Evolutionary conservation across 2,888 invertebrate species (phyloP), one percentile per base, ranked within the genome.

Genomic region (Apodemia duryi): DNA sequence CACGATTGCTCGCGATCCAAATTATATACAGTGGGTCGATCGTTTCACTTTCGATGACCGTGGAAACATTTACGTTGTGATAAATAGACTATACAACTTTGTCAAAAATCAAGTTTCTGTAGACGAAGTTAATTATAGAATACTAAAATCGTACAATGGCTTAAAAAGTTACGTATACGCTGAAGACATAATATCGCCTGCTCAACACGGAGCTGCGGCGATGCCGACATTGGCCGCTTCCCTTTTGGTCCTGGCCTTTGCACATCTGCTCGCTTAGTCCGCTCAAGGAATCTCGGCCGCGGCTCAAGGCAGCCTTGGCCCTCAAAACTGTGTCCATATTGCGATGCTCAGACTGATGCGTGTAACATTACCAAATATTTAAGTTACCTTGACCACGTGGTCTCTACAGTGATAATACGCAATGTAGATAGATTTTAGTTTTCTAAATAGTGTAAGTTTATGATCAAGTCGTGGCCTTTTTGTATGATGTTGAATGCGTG

Each of bases 1-100:
- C 57, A 91, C 95, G 38, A 94, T 96, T 68, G 94, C 95, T 5
- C 92, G 94, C 72, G 95, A 96, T 79, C 90, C 93, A 61, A 92
- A 91, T 67, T 94, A 93, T 74, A 93, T 95, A 71, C 95, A 96
- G 79, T 96, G 96, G 96, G 93, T 95, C 0, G 95, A 95, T 76
- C 93, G 95, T 4, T 95, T 95, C 78, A 92, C 94, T 67, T 94
- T 95, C 74, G 95, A 95, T 76, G 91, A 92, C 67, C 82, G 86
- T 64, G 95, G 95, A 41, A 94, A 94, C 76, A 83, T 95, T 7
- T 95, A 94, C 78, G 94, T 94, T 10, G 90, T 95, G 10, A 90
- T 95, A n/a, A 96, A 96, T 81, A 88, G 94, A 63, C 81, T 96
- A 69, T 94, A 94, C 73, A 94, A 94, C 78, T 95, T 94, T 75